phyloP scores from a whole-genome alignment of 2,888 invertebrate genomes.

The Drosophila setosimentum region DNA sequence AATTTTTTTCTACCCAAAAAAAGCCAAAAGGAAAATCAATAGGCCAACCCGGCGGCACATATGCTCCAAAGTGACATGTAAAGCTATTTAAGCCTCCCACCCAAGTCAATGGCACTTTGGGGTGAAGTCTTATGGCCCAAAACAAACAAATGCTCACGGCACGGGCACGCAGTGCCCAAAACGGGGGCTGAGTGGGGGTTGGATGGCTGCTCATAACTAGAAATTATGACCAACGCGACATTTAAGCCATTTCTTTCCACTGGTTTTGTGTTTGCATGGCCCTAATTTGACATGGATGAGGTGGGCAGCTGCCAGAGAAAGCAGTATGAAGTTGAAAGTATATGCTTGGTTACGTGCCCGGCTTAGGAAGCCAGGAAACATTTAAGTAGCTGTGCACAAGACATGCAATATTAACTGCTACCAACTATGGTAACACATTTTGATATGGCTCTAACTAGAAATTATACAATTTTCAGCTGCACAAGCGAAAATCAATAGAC shows the following conservation, averaged over 20 bases:
- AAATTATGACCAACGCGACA: constrained; percentile 81
- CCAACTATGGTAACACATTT: constrained; percentile 23
- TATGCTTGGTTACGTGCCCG: constrained; percentile 12
- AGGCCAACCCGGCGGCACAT: constrained; percentile 47
- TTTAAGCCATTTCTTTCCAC: constrained; percentile 77
- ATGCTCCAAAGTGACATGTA: constrained; percentile 58
- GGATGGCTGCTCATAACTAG: constrained; percentile 63
- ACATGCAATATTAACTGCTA: constrained; percentile 72
- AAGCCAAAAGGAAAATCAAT: constrained; percentile 41
- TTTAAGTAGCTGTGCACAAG: constrained; percentile 45
- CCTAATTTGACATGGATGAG: constrained; percentile 59
- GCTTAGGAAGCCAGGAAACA: constrained; percentile 28
- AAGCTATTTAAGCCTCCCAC: constrained; percentile 70
- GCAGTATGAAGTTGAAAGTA: not conserved
- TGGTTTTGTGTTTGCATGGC: constrained; percentile 63
- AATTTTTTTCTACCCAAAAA: constrained; percentile 17
- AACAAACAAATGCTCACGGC: constrained; percentile 73
- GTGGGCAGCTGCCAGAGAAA: not conserved
- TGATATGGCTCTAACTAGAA: constrained; percentile 47
- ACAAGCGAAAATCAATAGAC: constrained; percentile 27
- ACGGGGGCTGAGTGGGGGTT: not conserved
- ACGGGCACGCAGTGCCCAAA: not conserved
- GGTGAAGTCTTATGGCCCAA: constrained; percentile 60
- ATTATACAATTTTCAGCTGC: constrained; percentile 44
- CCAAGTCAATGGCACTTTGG: constrained; percentile 63